Evolutionary conservation across 2,797 vertebrate genomes (phyloP), one percentile per base, ranked within the genome.

Genomic region (Jordanella pulchra): DNA sequence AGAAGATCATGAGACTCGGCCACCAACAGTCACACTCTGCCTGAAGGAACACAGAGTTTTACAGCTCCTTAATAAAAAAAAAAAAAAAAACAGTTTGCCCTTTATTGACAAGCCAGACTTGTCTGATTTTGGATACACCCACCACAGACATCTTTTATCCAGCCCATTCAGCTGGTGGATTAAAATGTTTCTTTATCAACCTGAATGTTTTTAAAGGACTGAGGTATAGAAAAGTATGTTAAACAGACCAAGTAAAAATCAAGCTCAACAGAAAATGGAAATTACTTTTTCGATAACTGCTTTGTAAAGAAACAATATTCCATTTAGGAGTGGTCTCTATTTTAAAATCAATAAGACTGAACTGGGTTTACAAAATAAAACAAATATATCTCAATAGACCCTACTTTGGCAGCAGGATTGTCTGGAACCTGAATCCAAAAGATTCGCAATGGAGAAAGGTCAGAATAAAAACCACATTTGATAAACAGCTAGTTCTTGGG

Each of bases 1-100:
- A 15, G 30, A 42, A 21, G 81, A 80, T 94, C 93, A 94, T 92
- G 54, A 92, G 93, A 94, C 80, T 56, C 54, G 47, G 85, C 85
- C 71, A 39, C 25, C 35, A 32, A 76, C 66, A 80, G 83, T 84
- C 86, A 86, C 76, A 30, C 27, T 18, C 54, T 61, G 47, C 50
- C 21, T 32, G 28, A 63, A 63, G 42, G 39, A 39, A 48, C 60
- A 69, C 73, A 55, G n/a, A 7, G 21, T 25, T 44, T 17, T n/a
- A 44, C 23, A 67, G 68, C 50, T 15, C n/a, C 12, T 54, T 2
- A 5, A 53, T 61, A n/a, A n/a, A n/a, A n/a, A n/a, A n/a, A n/a
- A n/a, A n/a, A n/a, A n/a, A n/a, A n/a, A n/a, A n/a, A n/a, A n/a
- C n/a, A n/a, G n/a, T n/a, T n/a, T n/a, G n/a, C n/a, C 55, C 71